These are phyloP conservation scores for Menidia menidia DNA, from an alignment of 2,797 vertebrate species.

Conservation along the genomic window DNA sequence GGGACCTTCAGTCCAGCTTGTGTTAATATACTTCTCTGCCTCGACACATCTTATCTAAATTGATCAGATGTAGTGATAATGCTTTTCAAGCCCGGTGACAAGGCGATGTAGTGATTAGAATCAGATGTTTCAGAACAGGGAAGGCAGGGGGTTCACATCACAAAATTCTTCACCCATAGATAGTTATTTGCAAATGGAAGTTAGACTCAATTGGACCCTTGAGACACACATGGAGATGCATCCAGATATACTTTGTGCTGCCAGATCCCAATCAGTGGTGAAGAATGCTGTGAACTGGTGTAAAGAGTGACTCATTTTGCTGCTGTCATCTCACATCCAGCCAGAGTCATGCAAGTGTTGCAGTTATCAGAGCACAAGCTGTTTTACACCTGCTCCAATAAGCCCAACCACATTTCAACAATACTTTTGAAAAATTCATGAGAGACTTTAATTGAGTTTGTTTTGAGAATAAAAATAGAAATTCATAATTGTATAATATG, in stretches of 20 bases:
- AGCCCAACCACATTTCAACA: background rate
- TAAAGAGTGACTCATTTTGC: background rate
- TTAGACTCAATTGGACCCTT: background rate
- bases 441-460: background rate
- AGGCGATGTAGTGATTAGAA: background rate
- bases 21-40: background rate
- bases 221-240: background rate
- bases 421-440: conserved; percentile 11
- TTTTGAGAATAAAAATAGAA: background rate
- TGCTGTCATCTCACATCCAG: background rate
- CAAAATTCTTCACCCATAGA: background rate
- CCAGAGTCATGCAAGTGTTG: background rate
- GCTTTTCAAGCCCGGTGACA: background rate
- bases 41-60: background rate
- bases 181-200: background rate
- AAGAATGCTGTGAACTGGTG: background rate
- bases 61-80: background rate
- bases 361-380: background rate
- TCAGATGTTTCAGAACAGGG: background rate
- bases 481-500: conserved; percentile 10
- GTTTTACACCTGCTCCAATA: background rate
- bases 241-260: background rate
- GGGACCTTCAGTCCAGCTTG: background rate
- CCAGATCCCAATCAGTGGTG: background rate
- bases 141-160: background rate